Conservation (phyloP, 2,113 vertebrate genomes). For the Pseudorectes ferrugineus region DNA sequence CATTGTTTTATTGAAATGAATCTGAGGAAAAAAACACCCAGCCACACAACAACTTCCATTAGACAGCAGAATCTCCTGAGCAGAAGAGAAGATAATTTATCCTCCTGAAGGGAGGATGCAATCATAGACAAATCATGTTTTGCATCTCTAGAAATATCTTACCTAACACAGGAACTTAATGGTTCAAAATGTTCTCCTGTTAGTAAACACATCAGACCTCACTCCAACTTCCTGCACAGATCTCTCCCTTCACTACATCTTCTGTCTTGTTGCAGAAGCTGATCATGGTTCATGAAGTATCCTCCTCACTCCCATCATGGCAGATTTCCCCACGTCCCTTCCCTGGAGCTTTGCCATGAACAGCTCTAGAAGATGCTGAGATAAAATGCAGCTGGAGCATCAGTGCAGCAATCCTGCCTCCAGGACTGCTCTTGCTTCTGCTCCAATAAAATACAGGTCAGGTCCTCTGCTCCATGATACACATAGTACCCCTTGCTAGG, state of each 20-base stretch:
- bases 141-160: not conserved
- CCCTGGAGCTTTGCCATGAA: not conserved
- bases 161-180: not conserved
- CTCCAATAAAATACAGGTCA: not conserved
- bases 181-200: not conserved
- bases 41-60: not conserved
- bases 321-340: not conserved
- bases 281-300: not conserved
- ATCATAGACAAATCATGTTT: not conserved
- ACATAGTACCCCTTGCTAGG: fast-evolving
- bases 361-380: not conserved
- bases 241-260: not conserved
- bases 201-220: not conserved
- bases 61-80: not conserved
- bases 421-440: not conserved
- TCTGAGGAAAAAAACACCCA: not conserved
- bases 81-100: not conserved
- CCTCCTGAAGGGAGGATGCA: not conserved
- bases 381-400: not conserved
- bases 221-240: not conserved
- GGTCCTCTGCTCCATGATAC: not conserved
- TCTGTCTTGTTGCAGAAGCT: not conserved
- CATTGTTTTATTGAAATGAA: not conserved
- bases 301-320: not conserved
- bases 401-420: not conserved